Base-by-base conservation (phyloP, 1,140 invertebrate genomes). In the Bombus confusus region DNA sequence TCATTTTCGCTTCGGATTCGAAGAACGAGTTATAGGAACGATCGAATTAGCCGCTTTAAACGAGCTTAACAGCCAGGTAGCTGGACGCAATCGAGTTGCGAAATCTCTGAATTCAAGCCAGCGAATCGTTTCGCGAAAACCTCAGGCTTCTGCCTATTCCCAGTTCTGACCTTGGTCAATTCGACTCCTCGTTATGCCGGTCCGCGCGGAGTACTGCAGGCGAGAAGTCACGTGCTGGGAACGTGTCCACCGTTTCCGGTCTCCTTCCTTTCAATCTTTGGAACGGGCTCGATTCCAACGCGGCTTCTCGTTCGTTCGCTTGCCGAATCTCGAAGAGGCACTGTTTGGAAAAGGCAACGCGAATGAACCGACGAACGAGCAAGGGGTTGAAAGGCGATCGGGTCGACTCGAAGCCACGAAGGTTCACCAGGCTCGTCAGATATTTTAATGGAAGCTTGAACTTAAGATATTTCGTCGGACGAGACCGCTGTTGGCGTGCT, bases 391-490 rank as follows among this genome's bases (percentile, higher is more conserved):
- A 82, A 41, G 74, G 52, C 34, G 62, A 77, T 41, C 81, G 81
- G n/a, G 57, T 43, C 39, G 81, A 66, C 25, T 31, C 15, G 37
- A 28, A 25, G 62, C 52, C 72, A 68, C 82, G 88, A 87, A 88
- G 72, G 76, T 87, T 88, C 87, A 83, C 80, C 76, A 88, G 69
- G 83, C 87, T 87, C 87, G 93, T 87, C 86, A 93, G 93, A 94
- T 94, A 94, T 94, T 94, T 94, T 94, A 94, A 94, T 94, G 92
- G 93, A 94, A 94, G 91, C 93, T 92, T 86, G 87, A 93, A 94
- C 93, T 94, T 94, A 89, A 93, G 92, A 93, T 94, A 93, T 93
- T 94, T 94, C 86, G 93, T 80, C 86, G 57, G 69, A 73, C 87
- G 87, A 87, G 79, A 66, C 59, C 83, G 74, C 75, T 59, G 76